phyloP scores from a whole-genome alignment of 2,888 invertebrate genomes.

The Sphaerophoria taeniata region DNA sequence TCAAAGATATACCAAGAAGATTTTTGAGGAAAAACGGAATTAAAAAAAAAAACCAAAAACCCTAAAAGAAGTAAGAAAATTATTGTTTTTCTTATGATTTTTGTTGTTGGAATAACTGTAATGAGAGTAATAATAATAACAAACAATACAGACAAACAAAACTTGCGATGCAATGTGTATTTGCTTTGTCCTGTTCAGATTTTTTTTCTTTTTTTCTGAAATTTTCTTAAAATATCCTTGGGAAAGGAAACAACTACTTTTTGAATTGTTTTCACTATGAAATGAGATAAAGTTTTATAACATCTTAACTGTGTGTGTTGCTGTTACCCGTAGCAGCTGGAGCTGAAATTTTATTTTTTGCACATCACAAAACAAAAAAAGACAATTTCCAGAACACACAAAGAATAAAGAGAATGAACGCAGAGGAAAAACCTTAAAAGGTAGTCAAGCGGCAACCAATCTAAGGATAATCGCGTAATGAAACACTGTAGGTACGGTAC shows the following conservation, averaged over 20 bases:
- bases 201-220: not conserved
- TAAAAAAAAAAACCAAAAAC: slow-evolving; percentile 9
- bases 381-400: slow-evolving; percentile 48
- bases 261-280: slow-evolving; percentile 49
- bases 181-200: slow-evolving; percentile 51
- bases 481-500: slow-evolving; percentile 53
- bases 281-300: slow-evolving; percentile 52
- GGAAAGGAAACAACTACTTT: slow-evolving; percentile 42
- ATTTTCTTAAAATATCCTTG: slow-evolving; percentile 34
- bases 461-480: slow-evolving; percentile 74
- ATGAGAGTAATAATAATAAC: slow-evolving; percentile 71
- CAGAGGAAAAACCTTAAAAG: slow-evolving; percentile 39
- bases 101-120: slow-evolving; percentile 36
- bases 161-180: not conserved
- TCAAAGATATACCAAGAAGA: slow-evolving; percentile 20
- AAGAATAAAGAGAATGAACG: slow-evolving; percentile 7
- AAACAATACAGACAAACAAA: slow-evolving; percentile 58
- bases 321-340: slow-evolving; percentile 58
- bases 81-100: not conserved
- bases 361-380: slow-evolving; percentile 47
- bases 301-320: slow-evolving; percentile 42
- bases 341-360: slow-evolving; percentile 34
- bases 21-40: not conserved
- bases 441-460: slow-evolving; percentile 70
- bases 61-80: slow-evolving; percentile 25